phyloP scores from a whole-genome alignment of 2,888 invertebrate genomes.

The Reticulitermes lucifugus region DNA sequence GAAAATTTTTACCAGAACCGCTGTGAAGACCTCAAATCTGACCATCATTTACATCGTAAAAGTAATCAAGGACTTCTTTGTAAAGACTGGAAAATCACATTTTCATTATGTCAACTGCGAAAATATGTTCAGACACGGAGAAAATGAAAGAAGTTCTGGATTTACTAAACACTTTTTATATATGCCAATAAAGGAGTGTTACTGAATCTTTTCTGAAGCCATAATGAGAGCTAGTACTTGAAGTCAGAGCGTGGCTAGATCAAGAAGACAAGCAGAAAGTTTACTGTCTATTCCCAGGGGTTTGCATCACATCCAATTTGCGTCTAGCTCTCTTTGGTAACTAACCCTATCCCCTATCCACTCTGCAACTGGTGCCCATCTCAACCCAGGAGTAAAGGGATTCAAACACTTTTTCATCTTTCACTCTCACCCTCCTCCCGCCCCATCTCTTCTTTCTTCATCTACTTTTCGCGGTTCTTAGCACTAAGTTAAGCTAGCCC shows the following conservation, averaged over 20 bases:
- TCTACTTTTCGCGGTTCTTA: conserved; percentile 17
- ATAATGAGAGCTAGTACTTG: background rate
- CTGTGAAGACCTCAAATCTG: no score
- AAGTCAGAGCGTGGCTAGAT: background rate
- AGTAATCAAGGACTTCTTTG: background rate
- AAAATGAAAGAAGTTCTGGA: background rate
- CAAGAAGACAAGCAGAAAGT: background rate
- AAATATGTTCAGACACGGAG: background rate
- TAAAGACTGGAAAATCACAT: background rate
- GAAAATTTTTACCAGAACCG: no score
- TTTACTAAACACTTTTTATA: background rate
- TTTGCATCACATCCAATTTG: conserved; percentile 35
- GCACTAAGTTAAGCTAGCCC: background rate
- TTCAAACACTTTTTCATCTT: background rate
- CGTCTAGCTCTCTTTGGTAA: background rate
- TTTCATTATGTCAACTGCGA: background rate
- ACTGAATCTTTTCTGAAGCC: no score
- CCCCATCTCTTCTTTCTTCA: background rate
- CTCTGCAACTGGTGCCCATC: background rate
- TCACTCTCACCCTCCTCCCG: background rate
- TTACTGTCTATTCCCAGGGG: background rate
- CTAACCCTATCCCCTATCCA: background rate
- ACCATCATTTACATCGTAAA: no score
- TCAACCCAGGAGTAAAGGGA: background rate
- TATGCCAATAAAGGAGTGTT: background rate